Base-by-base conservation (phyloP, 2,113 vertebrate genomes). In the Stigmatopora argus region DNA sequence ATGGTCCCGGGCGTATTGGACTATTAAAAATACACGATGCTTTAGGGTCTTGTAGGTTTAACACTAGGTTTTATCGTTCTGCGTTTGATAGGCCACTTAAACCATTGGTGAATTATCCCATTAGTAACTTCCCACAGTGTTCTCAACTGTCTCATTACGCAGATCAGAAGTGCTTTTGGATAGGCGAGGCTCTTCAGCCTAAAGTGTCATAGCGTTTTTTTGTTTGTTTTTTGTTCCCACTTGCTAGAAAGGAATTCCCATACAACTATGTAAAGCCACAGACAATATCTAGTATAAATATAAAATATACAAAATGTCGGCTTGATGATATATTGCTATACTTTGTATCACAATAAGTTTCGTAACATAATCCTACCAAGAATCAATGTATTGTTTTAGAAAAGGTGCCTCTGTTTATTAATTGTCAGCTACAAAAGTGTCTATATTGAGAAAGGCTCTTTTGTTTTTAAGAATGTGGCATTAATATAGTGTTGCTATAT, bases 11-110 rank as follows among this genome's bases (percentile, higher is more conserved):
- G 49, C 38, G 70, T 64, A 47, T 19, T 57, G 21, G 53, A 73
- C 17, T 55, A 65, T 82, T 73, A 77, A 77, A 83, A 76, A 77
- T 75, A 65, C 59, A 75, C 64, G 48, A 69, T 15, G 64, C 72
- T 70, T 72, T 31, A 62, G 62, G 69, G 63, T 46, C 52, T 60
- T 68, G 71, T 64, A 62, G 64, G 61, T 65, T 72, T 57, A 57
- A 70, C 48, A 45, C 53, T 26, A 15, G 3, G 0, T 63, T 76
- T 59, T 72, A 63, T 45, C 53, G 26, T 52, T 59, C 49, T 71
- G 62, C 61, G 57, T 78, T 68, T 69, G 15, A 72, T 73, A 65
- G 23, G 17, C 55, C 49, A 52, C 62, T 72, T 69, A 76, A 77
- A 73, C 52, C 35, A 75, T 70, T 73, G 71, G 57, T 65, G 52